phyloP scores from a whole-genome alignment of 2,113 vertebrate species.

The Ictalurus furcatus region DNA sequence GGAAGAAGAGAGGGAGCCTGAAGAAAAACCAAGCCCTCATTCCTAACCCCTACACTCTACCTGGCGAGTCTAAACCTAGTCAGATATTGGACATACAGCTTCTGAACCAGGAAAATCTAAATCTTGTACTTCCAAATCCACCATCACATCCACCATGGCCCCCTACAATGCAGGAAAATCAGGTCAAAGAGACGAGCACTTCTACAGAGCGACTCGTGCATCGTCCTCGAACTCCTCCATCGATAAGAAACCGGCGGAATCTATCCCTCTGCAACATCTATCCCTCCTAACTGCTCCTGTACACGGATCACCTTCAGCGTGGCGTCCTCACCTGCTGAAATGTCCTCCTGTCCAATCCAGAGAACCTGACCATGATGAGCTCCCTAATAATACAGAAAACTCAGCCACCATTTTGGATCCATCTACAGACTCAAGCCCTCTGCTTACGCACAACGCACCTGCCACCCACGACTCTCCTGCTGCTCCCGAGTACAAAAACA shows the following conservation, averaged over 20 bases:
- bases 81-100: neutral
- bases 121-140: neutral
- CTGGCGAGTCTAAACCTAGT: slow-evolving; percentile 48
- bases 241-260: neutral
- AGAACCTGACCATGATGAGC: neutral
- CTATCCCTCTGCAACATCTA: neutral
- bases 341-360: neutral
- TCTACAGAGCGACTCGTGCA: neutral
- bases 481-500: slow-evolving; percentile 58
- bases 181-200: neutral
- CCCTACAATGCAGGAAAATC: neutral
- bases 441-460: slow-evolving; percentile 31
- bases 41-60: slow-evolving; percentile 72
- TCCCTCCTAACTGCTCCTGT: slow-evolving; percentile 9
- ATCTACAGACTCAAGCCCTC: slow-evolving; percentile 39
- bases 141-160: neutral
- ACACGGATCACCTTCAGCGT: neutral
- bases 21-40: slow-evolving; percentile 57
- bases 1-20: slow-evolving; percentile 65
- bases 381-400: slow-evolving; percentile 19
- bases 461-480: slow-evolving; percentile 48
- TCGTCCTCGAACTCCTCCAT: neutral
- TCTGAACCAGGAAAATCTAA: neutral
- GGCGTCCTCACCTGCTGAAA: neutral
- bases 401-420: neutral